Evolutionary conservation across 2,797 vertebrate species (phyloP).

Genomic region (Tauraco hartlaubi): DNA sequence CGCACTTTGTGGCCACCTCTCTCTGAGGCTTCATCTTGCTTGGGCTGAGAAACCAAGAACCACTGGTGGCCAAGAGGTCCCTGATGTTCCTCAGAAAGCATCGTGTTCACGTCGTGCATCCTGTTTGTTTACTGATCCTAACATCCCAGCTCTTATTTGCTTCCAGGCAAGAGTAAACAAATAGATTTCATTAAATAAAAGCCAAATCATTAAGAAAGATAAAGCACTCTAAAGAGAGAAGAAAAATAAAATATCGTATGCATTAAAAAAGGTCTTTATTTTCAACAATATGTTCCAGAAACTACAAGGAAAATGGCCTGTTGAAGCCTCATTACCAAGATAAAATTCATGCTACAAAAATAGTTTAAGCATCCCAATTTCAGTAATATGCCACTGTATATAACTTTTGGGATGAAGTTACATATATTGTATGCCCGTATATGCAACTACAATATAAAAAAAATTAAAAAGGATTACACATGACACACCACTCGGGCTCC

Average conservation of each 20-base stretch:
- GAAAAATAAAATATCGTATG: not conserved
- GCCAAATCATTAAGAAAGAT: not conserved
- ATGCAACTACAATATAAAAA: not conserved
- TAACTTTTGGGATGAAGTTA: not conserved
- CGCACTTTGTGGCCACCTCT: not conserved
- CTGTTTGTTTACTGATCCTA: not conserved
- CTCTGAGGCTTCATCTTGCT: not conserved
- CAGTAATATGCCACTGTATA: not conserved
- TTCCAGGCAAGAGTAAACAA: not conserved
- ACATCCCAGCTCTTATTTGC: not conserved
- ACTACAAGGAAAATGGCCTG: not conserved
- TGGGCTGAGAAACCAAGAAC: not conserved
- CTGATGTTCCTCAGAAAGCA: not conserved
- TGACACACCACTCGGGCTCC: not conserved
- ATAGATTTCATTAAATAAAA: not conserved
- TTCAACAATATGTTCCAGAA: not conserved
- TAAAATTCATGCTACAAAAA: not conserved
- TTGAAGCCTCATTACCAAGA: not conserved
- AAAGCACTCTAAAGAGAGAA: not conserved
- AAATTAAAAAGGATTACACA: not conserved
- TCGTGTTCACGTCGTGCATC: not conserved
- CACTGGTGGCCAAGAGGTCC: not conserved
- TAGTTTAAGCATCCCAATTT: not conserved
- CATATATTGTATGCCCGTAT: not conserved
- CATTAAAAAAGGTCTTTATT: not conserved